Conservation (phyloP, 2,113 vertebrate species). For the Ophiodon elongatus region DNA sequence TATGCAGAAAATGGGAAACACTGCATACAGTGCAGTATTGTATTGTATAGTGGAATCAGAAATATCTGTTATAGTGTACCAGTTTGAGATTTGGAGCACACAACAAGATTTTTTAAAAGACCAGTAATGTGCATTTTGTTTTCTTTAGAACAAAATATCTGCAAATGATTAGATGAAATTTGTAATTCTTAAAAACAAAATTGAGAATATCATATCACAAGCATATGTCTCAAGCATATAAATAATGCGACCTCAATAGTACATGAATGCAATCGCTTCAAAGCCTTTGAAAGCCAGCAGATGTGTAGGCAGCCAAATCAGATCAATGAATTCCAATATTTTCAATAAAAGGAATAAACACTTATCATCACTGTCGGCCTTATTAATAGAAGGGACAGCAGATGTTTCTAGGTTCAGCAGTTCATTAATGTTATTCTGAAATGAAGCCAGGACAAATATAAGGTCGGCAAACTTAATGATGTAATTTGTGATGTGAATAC, state of each 20-base stretch:
- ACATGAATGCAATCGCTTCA: constrained; percentile 5
- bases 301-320: constrained; percentile 48
- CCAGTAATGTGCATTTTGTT: background rate
- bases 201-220: constrained; percentile 26
- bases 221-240: constrained; percentile 26
- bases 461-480: background rate
- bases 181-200: constrained; percentile 3
- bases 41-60: constrained; percentile 7
- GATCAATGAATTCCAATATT: background rate
- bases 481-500: constrained; percentile 6
- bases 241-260: constrained; percentile 21
- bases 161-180: background rate
- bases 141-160: background rate
- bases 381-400: constrained; percentile 17
- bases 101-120: background rate
- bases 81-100: background rate
- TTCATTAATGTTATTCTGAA: constrained; percentile 3
- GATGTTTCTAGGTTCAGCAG: background rate
- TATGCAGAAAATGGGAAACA: constrained; percentile 15
- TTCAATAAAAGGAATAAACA: constrained; percentile 1
- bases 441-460: background rate
- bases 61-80: constrained; percentile 31
- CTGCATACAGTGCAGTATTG: background rate
- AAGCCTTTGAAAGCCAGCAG: constrained; percentile 39
- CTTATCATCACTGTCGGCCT: background rate